These are phyloP conservation scores for Borostomias antarcticus DNA, from an alignment of 2,797 vertebrate species.

Conservation along the genomic window DNA sequence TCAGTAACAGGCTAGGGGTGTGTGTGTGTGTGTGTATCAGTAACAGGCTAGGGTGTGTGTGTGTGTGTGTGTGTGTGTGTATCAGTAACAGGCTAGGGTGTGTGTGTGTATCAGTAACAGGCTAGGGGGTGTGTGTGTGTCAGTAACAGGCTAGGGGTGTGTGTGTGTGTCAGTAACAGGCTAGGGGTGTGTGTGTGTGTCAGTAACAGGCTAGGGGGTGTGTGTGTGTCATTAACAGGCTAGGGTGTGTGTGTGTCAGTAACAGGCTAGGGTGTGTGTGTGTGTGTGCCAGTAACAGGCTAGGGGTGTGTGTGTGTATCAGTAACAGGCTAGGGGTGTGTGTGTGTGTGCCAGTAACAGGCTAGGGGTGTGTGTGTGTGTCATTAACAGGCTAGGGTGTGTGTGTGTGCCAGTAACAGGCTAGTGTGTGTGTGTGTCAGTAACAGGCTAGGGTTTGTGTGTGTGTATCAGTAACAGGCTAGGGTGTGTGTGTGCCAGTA, in stretches of 20 bases:
- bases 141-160: too few relatives aligned
- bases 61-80: background rate
- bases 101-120: background rate
- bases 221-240: background rate
- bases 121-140: constrained; percentile 6
- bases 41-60: too few relatives aligned
- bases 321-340: background rate
- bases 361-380: constrained; percentile 6
- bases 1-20: background rate
- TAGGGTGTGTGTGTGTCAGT: background rate
- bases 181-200: too few relatives aligned
- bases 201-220: too few relatives aligned
- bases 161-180: too few relatives aligned
- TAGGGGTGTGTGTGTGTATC: background rate
- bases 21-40: background rate
- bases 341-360: constrained; percentile 8
- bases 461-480: background rate
- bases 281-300: too few relatives aligned
- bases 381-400: too few relatives aligned
- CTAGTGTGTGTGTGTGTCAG: too few relatives aligned
- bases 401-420: too few relatives aligned
- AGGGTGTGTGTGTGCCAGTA: background rate
- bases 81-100: background rate
- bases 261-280: background rate
- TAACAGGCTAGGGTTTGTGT: too few relatives aligned